Evolutionary conservation across 2,888 invertebrate genomes (phyloP).

Genomic region (Lycophotia porphyrea): DNA sequence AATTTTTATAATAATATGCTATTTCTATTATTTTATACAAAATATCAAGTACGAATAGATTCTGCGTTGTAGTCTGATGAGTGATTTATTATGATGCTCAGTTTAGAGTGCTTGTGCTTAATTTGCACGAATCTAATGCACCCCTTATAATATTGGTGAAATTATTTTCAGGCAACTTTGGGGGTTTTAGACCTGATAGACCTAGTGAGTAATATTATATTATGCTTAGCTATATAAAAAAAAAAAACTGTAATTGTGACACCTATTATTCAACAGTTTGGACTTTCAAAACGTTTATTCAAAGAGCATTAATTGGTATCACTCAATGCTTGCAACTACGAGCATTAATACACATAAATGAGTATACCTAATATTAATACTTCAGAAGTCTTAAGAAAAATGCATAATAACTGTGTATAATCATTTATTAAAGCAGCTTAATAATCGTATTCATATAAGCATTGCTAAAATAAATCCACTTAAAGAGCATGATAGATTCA

Average conservation of each 20-base stretch:
- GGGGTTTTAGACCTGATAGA: slow-evolving; percentile 22
- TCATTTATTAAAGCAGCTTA: neutral
- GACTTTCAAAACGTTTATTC: neutral
- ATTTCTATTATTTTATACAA: neutral
- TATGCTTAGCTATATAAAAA: neutral
- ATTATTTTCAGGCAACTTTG: slow-evolving; percentile 35
- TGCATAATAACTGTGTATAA: neutral
- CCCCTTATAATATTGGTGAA: slow-evolving; percentile 12
- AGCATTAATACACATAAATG: neutral
- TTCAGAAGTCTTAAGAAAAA: neutral
- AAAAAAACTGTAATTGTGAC: neutral
- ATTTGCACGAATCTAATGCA: slow-evolving; percentile 1
- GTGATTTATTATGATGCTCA: neutral
- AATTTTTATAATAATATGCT: neutral
- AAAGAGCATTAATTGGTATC: neutral
- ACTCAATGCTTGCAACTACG: neutral
- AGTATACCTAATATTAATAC: neutral
- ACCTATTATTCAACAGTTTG: neutral
- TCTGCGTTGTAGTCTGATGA: neutral
- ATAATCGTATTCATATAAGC: neutral
- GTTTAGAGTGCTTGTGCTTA: slow-evolving; percentile 1
- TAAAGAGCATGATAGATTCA: neutral
- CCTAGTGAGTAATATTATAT: slow-evolving; percentile 34
- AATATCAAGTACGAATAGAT: neutral
- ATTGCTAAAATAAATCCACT: neutral